Percentiles rank a stretch among this genome's conserved stretches.
phyloP scores from a whole-genome alignment of 2,797 vertebrate species.

The Manis pentadactyla region DNA sequence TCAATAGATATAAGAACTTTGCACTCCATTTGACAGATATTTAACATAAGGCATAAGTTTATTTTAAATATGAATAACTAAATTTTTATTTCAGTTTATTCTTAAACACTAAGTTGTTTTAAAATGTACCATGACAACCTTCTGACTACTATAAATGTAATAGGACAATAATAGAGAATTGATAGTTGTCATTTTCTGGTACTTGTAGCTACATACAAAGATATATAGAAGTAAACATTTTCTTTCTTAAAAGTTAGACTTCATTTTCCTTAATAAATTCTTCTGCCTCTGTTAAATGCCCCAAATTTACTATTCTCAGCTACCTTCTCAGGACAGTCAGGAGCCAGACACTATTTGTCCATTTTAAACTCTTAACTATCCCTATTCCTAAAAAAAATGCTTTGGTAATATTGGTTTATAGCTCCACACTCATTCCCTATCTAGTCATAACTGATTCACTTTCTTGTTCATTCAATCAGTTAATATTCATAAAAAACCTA shows the following conservation, averaged over 20 bases:
- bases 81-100: conserved; percentile 35
- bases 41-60: not conserved
- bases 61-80: not conserved
- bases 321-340: not conserved
- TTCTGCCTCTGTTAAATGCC: not conserved
- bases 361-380: not conserved
- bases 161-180: not conserved
- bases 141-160: conserved; percentile 14
- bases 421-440: not conserved
- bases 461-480: not conserved
- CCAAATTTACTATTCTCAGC: not conserved
- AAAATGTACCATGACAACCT: not conserved
- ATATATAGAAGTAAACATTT: not conserved
- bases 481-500: not conserved
- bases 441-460: not conserved
- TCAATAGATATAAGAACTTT: not conserved
- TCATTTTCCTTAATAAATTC: not conserved
- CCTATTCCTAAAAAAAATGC: not conserved
- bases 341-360: not conserved
- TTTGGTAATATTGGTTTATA: not conserved
- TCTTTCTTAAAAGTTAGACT: not conserved
- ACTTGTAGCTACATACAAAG: not conserved
- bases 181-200: conserved; percentile 22
- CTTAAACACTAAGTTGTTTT: not conserved
- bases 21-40: not conserved